A percentile compares a stretch with the other conserved stretches of the same genome.
These are phyloP conservation scores for Ctenopoma kingsleyae DNA, from an alignment of 2,797 vertebrate genomes.

Conservation along the genomic window DNA sequence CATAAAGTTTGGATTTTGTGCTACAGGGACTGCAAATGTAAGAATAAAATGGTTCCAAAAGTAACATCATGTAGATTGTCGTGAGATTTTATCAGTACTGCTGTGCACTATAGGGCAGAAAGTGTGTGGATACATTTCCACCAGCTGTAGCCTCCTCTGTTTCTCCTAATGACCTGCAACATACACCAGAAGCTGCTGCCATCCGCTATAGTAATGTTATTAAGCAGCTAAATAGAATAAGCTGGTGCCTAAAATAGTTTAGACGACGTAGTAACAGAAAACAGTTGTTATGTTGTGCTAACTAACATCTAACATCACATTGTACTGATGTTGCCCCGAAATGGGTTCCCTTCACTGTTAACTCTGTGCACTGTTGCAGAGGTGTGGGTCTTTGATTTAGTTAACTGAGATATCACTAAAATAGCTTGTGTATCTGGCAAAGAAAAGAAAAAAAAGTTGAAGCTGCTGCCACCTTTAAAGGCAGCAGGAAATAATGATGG, in stretches of 20 bases:
- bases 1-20: neutral
- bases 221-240: neutral
- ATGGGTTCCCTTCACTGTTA: neutral
- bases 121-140: neutral
- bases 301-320: neutral
- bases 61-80: neutral
- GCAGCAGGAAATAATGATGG: neutral
- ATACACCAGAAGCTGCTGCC: slow-evolving; percentile 1
- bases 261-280: neutral
- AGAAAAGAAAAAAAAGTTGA: neutral
- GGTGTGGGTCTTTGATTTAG: neutral
- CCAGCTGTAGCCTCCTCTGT: slow-evolving; percentile 5
- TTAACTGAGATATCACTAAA: neutral
- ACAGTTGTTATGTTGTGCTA: neutral
- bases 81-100: neutral
- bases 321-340: no score
- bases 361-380: neutral
- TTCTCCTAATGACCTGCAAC: neutral
- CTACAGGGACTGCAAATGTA: neutral
- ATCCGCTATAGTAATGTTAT: neutral
- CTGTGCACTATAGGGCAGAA: no score
- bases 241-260: neutral
- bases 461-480: neutral
- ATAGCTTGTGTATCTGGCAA: no score
- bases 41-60: neutral